Evolutionary conservation across 1,140 invertebrate species (phyloP).

Genomic region (Eupristina koningsbergeri): DNA sequence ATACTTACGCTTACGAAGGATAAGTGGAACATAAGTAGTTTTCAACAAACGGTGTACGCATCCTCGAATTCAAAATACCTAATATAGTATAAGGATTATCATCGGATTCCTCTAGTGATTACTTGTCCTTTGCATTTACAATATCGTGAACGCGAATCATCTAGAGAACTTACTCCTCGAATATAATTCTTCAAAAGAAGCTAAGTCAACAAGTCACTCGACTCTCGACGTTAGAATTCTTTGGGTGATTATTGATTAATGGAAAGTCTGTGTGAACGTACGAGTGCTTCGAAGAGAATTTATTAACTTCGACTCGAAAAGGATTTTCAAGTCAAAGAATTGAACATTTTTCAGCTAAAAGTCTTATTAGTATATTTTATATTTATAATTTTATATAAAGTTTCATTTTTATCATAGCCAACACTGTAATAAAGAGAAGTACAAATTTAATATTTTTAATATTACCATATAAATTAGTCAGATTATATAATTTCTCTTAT

Average conservation of each 20-base stretch:
- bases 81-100: background rate
- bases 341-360: background rate
- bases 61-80: constrained; percentile 15
- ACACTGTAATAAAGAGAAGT: background rate
- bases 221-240: constrained; percentile 23
- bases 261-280: background rate
- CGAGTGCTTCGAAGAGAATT: too few relatives aligned
- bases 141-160: background rate
- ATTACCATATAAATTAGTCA: background rate
- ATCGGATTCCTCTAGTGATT: background rate
- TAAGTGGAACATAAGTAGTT: constrained; percentile 32
- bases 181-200: background rate
- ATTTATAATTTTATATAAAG: constrained; percentile 29
- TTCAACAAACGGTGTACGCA: background rate
- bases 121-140: background rate
- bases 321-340: constrained; percentile 32
- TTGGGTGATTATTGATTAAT: constrained; percentile 31
- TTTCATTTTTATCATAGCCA: constrained; percentile 30
- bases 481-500: constrained; percentile 13
- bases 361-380: constrained; percentile 37
- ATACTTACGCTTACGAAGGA: constrained; percentile 30
- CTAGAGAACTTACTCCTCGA: background rate
- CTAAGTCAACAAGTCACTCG: constrained; percentile 23
- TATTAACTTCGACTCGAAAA: constrained; percentile 35
- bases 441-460: constrained; percentile 28